phyloP scores from a whole-genome alignment of 2,888 invertebrate species.

The Tridacna crocea region DNA sequence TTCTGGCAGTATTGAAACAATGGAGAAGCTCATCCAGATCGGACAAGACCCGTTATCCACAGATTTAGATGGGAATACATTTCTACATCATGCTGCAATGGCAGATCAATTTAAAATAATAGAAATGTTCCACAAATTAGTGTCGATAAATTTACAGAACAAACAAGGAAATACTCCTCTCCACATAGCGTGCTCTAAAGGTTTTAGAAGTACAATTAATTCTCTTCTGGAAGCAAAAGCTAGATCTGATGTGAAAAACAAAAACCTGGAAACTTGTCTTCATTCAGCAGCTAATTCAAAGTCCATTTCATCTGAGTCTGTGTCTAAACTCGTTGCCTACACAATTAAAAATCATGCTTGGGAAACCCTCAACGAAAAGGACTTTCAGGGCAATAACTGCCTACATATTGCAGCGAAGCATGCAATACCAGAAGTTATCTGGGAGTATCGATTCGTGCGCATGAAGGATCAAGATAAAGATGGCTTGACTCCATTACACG shows the following conservation, averaged over 20 bases:
- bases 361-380: conserved; percentile 77
- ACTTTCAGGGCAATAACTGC: conserved; percentile 77
- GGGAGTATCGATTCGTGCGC: conserved; percentile 72
- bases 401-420: conserved; percentile 78
- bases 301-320: conserved; percentile 61
- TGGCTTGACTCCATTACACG: conserved; percentile 72
- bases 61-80: conserved; percentile 76
- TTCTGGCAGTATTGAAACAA: conserved; percentile 69
- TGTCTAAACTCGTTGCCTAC: conserved; percentile 71
- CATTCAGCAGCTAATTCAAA: conserved; percentile 73
- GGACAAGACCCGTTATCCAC: conserved; percentile 67
- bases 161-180: conserved; percentile 78
- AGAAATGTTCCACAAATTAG: conserved; percentile 58
- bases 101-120: conserved; percentile 69
- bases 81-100: conserved; percentile 79
- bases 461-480: conserved; percentile 69
- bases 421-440: conserved; percentile 70
- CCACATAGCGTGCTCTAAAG: conserved; percentile 78
- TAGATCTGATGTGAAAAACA: conserved; percentile 75
- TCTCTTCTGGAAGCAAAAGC: conserved; percentile 71
- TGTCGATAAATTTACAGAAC: conserved; percentile 70
- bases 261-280: conserved; percentile 74
- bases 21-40: conserved; percentile 69
- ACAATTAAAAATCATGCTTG: conserved; percentile 79
- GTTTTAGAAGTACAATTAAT: conserved; percentile 69